Percentiles rank a stretch among this genome's conserved stretches.
phyloP scores from a whole-genome alignment of 2,113 vertebrate species.

The Erythrolamprus reginae region DNA sequence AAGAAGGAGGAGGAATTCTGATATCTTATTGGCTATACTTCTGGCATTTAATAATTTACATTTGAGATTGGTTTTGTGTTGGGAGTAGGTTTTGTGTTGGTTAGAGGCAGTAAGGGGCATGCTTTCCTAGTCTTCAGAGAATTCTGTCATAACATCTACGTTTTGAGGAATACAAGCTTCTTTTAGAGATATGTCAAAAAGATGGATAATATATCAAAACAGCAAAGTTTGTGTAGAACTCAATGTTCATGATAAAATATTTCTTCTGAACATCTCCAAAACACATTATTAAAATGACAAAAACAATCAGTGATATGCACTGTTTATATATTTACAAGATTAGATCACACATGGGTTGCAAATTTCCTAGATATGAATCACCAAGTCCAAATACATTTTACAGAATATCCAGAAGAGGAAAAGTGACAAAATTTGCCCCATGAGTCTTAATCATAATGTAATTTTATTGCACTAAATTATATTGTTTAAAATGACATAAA shows the following conservation, averaged over 20 bases:
- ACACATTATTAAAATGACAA: neutral
- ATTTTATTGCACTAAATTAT: neutral
- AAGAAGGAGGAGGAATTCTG: too few relatives aligned
- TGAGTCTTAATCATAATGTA: neutral
- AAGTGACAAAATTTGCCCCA: neutral
- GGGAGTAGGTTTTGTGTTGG: too few relatives aligned
- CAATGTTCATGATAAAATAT: neutral
- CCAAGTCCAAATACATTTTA: neutral
- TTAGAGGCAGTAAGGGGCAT: too few relatives aligned
- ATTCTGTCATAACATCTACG: neutral
- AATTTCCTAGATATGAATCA: neutral
- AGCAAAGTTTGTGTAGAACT: neutral
- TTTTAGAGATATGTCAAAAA: neutral
- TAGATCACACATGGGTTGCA: neutral
- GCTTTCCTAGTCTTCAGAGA: too few relatives aligned
- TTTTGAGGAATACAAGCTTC: slow-evolving; percentile 24
- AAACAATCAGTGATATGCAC: neutral
- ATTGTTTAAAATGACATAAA: neutral
- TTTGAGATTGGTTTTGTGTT: too few relatives aligned
- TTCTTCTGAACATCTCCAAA: neutral
- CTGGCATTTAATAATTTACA: too few relatives aligned
- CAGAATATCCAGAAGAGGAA: neutral
- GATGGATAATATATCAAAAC: neutral
- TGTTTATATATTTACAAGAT: neutral
- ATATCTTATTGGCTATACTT: too few relatives aligned